Evolutionary conservation across 2,113 vertebrate species (phyloP).

Genomic region (Oceanites oceanicus): DNA sequence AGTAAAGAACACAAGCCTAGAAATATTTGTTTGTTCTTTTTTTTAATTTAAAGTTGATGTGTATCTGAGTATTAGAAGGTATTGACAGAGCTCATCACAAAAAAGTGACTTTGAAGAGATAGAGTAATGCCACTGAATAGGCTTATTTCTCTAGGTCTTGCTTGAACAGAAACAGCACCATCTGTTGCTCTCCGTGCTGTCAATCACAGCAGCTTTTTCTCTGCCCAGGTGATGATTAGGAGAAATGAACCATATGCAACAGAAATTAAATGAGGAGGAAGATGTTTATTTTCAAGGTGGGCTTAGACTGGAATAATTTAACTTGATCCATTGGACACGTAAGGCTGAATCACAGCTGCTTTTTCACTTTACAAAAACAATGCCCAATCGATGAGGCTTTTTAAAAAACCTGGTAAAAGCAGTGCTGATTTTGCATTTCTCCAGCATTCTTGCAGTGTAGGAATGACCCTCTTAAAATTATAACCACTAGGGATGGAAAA

Average conservation of each 20-base stretch:
- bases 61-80: neutral
- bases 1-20: neutral
- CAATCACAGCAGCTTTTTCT: neutral
- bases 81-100: neutral
- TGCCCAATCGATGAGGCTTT: neutral
- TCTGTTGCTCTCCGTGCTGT: constrained; percentile 21
- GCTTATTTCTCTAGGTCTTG: neutral
- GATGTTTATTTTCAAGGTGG: neutral
- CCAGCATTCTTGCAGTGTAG: neutral
- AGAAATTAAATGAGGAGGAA: neutral
- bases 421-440: neutral
- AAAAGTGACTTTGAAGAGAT: neutral
- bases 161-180: constrained; percentile 10
- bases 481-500: constrained; percentile 3
- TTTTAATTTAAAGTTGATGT: neutral
- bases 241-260: neutral
- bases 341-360: neutral
- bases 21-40: neutral
- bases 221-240: neutral
- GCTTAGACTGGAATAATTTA: neutral
- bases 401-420: neutral
- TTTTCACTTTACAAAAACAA: constrained; percentile 13
- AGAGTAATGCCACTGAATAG: neutral
- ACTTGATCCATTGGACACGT: neutral
- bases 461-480: neutral